A percentile compares a stretch with the other conserved stretches of the same genome.
These are phyloP conservation scores for Menura novaehollandiae DNA, from an alignment of 2,113 vertebrate species.

Conservation along the genomic window DNA sequence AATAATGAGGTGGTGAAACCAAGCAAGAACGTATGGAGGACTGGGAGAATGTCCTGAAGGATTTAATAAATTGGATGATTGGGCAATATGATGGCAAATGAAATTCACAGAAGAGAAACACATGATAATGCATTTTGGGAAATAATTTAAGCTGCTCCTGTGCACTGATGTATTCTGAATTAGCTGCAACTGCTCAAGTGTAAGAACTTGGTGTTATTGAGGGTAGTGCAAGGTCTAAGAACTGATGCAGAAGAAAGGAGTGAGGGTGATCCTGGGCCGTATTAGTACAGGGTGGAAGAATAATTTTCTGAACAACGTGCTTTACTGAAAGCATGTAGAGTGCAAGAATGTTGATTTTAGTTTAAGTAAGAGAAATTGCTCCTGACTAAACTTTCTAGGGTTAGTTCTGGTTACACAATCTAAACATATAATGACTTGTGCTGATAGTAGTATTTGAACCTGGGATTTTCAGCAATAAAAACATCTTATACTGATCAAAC, in stretches of 20 bases:
- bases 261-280: background rate
- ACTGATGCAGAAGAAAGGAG: background rate
- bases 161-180: slow-evolving; percentile 14
- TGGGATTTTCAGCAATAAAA: background rate
- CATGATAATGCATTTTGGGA: background rate
- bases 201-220: background rate
- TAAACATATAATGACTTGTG: background rate
- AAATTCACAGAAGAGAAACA: background rate
- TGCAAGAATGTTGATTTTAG: background rate
- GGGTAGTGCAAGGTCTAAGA: background rate
- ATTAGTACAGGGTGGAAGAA: background rate
- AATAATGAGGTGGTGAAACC: slow-evolving; percentile 1
- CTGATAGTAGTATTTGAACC: background rate
- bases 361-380: background rate
- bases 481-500: background rate
- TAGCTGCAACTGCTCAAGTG: background rate
- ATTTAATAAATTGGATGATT: background rate
- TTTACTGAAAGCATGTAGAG: background rate
- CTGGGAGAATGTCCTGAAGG: background rate
- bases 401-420: background rate
- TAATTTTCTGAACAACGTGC: background rate
- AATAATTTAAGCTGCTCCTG: background rate
- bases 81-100: background rate
- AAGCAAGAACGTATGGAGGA: background rate
- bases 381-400: background rate